phyloP scores from a whole-genome alignment of 2,797 vertebrate species.

The Lutjanus campechanus region DNA sequence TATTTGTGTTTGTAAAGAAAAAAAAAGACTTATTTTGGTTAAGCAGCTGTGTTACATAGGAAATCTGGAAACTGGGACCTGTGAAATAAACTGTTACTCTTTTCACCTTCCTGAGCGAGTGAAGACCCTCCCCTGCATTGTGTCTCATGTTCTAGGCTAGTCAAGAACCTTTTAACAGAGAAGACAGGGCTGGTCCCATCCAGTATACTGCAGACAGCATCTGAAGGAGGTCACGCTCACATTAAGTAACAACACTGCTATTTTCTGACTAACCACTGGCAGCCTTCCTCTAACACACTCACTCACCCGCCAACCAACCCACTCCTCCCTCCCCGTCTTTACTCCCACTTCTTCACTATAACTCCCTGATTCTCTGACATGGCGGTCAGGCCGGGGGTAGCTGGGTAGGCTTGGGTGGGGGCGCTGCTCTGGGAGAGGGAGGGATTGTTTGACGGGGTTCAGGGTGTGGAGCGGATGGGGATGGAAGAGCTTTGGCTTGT shows the following conservation, averaged over 20 bases:
- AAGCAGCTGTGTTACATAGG: not conserved
- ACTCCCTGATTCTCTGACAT: conserved; percentile 29
- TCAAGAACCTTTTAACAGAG: conserved; percentile 88
- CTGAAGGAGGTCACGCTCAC: conserved; percentile 79
- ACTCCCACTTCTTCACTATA: conserved; percentile 12
- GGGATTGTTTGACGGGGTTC: conserved; percentile 32
- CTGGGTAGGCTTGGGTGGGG: conserved; percentile 1
- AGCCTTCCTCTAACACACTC: conserved; percentile 46
- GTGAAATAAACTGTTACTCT: conserved; percentile 7
- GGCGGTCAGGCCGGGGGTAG: not conserved
- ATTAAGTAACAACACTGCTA: conserved; percentile 83
- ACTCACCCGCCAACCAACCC: conserved; percentile 11
- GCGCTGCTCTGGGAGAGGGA: conserved; percentile 33
- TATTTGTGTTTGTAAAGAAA: not conserved
- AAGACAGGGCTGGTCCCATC: conserved; percentile 85
- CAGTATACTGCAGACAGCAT: conserved; percentile 84
- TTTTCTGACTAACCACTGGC: conserved; percentile 64
- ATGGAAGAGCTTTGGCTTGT: conserved; percentile 43
- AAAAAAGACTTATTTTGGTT: not conserved
- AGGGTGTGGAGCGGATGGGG: conserved; percentile 38
- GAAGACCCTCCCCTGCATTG: conserved; percentile 46
- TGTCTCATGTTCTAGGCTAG: conserved; percentile 87
- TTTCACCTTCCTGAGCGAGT: conserved; percentile 5
- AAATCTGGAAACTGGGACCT: not conserved
- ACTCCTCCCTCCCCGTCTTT: conserved; percentile 27